Base-by-base conservation (phyloP, 1,140 invertebrate genomes). In the Drosophila orosa region DNA sequence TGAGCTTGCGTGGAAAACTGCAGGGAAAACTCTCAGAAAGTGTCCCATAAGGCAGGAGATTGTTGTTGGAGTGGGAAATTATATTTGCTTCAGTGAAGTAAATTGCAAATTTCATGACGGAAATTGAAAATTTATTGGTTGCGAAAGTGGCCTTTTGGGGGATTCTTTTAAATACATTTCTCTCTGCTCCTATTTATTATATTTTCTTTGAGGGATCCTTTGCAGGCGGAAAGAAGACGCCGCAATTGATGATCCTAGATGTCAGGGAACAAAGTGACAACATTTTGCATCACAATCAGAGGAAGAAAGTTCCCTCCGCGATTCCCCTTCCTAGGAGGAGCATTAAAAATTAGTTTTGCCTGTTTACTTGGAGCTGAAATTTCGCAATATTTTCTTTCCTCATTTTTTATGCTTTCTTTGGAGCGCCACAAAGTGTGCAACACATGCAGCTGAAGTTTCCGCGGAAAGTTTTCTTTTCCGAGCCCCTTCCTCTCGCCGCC, bases 111-210 rank as follows among this genome's bases (percentile, higher is more conserved):
- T 81, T 77, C 55, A 19, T 24, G 57, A 59, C 57, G 61, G 74
- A 81, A 81, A 81, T 77, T 81, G 62, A 81, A 81, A 81, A 81
- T 81, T 81, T 81, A 81, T 81, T 68, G 79, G 58, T 44, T 39
- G 62, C 56, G 52, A 80, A 81, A 68, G 73, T 73, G 73, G 73
- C 37, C 39, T 67, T 58, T 47, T 31, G 2, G 33, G 47, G 37
- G 37, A 24, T 42, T 24, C 17, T 39, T 47, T 35, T 33, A 27
- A 56, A 33, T 17, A 12, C 9, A 12, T 17, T 25, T 35, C 15
- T 15, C 12, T 35, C 12, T 42, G 29, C 9, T 40, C 45, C 13
- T 19, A 39, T 58, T 31, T 40, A 25, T 15, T n/a, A 15, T 12
- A 5, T 25, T 47, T 29, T 6, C 17, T 37, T 27, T 37, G 22